Conservation (phyloP, 2,797 vertebrate genomes). For the Erpetoichthys calabaricus region DNA sequence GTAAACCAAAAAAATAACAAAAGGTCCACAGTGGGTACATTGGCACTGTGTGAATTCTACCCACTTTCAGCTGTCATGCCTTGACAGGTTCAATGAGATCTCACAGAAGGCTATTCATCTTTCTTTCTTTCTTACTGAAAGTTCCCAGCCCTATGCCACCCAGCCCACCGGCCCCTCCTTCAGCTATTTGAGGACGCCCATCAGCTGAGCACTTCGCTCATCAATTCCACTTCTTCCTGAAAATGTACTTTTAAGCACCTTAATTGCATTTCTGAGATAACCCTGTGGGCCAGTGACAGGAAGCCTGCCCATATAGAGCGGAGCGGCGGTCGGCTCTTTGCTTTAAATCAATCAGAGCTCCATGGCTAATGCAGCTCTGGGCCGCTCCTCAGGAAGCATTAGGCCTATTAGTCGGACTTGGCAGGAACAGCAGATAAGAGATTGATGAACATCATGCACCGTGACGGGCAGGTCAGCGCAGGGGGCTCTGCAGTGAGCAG, state of each 20-base stretch:
- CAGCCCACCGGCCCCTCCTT: too few relatives aligned
- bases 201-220: slow-evolving; percentile 59
- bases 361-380: slow-evolving; percentile 89
- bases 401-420: slow-evolving; percentile 84
- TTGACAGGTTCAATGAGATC: too few relatives aligned
- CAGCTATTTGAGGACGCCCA: slow-evolving; percentile 41
- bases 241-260: slow-evolving; percentile 91
- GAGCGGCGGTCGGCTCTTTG: slow-evolving; percentile 69
- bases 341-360: slow-evolving; percentile 93
- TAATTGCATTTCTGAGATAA: slow-evolving; percentile 98
- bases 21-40: too few relatives aligned
- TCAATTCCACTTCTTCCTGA: slow-evolving; percentile 84
- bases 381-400: slow-evolving; percentile 97
- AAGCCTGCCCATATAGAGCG: slow-evolving; percentile 72
- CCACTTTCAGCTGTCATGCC: too few relatives aligned
- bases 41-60: too few relatives aligned
- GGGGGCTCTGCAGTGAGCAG: slow-evolving; percentile 20
- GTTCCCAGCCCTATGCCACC: too few relatives aligned
- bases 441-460: slow-evolving; percentile 60
- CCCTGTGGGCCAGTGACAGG: slow-evolving; percentile 86
- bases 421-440: slow-evolving; percentile 70
- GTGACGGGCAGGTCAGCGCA: slow-evolving; percentile 46
- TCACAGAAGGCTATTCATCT: too few relatives aligned
- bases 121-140: too few relatives aligned
- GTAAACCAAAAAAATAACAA: too few relatives aligned